Conservation (phyloP, 1,140 invertebrate species). For the Bicyclus anynana region DNA sequence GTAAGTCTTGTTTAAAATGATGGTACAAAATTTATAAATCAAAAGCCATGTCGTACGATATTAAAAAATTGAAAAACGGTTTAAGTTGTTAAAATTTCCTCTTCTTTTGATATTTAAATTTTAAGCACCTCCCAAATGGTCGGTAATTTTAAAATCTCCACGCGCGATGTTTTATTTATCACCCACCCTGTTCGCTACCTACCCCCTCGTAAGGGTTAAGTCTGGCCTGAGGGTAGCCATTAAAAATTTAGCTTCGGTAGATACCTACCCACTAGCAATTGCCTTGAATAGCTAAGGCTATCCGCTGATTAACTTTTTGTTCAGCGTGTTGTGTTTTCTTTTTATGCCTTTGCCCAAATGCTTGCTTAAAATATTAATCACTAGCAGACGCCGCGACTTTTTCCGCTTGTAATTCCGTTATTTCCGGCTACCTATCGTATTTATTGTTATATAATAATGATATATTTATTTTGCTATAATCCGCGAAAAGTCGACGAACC, state of each 20-base stretch:
- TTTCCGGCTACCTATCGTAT: too few species aligned
- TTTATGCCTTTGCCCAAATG: too few species aligned
- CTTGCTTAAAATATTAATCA: too few species aligned
- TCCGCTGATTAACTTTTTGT: neutral
- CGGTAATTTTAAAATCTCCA: slow-evolving; percentile 16
- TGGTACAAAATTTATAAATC: neutral
- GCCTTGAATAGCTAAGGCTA: neutral
- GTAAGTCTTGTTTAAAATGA: neutral
- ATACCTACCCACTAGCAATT: neutral
- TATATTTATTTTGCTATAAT: too few species aligned
- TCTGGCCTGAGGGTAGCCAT: slow-evolving; percentile 1
- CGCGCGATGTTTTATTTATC: slow-evolving; percentile 21
- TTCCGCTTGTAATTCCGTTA: too few species aligned
- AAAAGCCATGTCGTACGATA: neutral
- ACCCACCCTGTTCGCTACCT: neutral
- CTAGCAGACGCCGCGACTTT: too few species aligned
- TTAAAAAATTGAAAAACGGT: slow-evolving; percentile 2
- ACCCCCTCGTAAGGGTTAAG: slow-evolving; percentile 13
- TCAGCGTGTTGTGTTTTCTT: neutral
- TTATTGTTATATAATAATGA: too few species aligned
- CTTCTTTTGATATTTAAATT: slow-evolving; percentile 10
- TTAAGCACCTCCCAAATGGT: slow-evolving; percentile 17
- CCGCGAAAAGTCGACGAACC: too few species aligned
- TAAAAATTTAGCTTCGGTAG: slow-evolving; percentile 20
- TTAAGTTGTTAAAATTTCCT: neutral